These are phyloP conservation scores for Drosophila pegasa DNA, from an alignment of 2,888 invertebrate genomes.

Conservation along the genomic window DNA sequence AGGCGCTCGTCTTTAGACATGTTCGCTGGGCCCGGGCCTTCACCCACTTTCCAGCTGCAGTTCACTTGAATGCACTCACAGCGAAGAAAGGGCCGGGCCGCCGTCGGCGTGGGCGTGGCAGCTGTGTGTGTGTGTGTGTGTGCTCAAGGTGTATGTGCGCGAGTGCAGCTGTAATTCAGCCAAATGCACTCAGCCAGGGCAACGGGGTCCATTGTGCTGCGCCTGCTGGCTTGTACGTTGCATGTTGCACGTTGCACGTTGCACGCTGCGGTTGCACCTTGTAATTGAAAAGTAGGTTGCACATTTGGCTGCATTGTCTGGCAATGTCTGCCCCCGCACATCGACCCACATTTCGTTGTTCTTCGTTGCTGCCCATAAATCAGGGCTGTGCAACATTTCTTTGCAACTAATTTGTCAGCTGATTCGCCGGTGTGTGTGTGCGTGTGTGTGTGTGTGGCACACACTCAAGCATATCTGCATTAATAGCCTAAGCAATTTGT, in stretches of 20 bases:
- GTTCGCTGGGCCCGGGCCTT: conserved; percentile 68
- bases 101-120: conserved; percentile 3
- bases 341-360: conserved; percentile 47
- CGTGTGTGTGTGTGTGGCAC: background rate
- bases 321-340: conserved; percentile 8
- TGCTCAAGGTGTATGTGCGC: conserved; percentile 19
- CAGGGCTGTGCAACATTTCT: conserved; percentile 46
- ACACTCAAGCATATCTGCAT: conserved; percentile 25
- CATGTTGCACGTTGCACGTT: conserved; percentile 10
- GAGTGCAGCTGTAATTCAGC: conserved; percentile 68
- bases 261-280: conserved; percentile 40
- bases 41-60: conserved; percentile 73
- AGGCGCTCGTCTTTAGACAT: conserved; percentile 58
- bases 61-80: conserved; percentile 55
- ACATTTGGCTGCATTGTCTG: conserved; percentile 71
- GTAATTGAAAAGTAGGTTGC: conserved; percentile 79
- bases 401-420: conserved; percentile 68
- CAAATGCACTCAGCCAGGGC: conserved; percentile 76
- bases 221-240: conserved; percentile 7
- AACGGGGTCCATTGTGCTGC: conserved; percentile 42
- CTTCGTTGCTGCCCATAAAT: conserved; percentile 51
- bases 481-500: conserved; percentile 58
- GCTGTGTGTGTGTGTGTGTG: conserved; percentile 34
- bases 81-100: background rate
- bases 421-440: conserved; percentile 32